Conservation (phyloP, 1,140 invertebrate species). For the Heliothis subflexa region DNA sequence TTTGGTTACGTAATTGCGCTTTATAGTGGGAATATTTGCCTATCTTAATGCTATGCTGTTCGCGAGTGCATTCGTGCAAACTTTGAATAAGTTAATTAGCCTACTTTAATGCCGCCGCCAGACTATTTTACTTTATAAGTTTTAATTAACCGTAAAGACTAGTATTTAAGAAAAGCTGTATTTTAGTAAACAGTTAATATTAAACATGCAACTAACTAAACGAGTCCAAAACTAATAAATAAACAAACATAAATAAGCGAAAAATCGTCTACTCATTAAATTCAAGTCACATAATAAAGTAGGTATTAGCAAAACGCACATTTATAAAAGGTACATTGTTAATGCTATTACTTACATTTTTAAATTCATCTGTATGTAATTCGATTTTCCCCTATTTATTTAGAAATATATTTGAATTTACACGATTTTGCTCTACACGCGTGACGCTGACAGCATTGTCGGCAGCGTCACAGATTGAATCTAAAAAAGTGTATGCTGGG, state of each 20-base stretch:
- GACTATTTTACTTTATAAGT: constrained; percentile 28
- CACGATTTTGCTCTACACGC: no score
- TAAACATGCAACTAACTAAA: not conserved
- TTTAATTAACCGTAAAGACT: constrained; percentile 29
- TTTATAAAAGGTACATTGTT: no score
- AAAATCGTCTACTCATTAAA: no score
- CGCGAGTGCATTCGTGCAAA: constrained; percentile 45
- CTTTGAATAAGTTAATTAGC: constrained; percentile 46
- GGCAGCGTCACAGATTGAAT: not conserved
- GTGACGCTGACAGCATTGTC: not conserved
- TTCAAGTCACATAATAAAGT: no score
- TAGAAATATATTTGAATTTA: no score
- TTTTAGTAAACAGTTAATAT: constrained; percentile 6
- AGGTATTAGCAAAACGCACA: no score
- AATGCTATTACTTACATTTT: no score
- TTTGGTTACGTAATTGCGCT: constrained; percentile 52
- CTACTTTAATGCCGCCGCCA: constrained; percentile 21
- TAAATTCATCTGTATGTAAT: no score
- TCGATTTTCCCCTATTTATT: no score
- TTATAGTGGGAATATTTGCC: constrained; percentile 29
- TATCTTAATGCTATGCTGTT: constrained; percentile 32
- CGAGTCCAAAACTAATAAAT: not conserved
- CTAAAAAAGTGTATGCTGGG: not conserved
- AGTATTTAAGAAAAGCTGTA: not conserved
- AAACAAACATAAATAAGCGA: not conserved